phyloP scores from a whole-genome alignment of 2,113 vertebrate genomes.

The Ammodytes marinus region DNA sequence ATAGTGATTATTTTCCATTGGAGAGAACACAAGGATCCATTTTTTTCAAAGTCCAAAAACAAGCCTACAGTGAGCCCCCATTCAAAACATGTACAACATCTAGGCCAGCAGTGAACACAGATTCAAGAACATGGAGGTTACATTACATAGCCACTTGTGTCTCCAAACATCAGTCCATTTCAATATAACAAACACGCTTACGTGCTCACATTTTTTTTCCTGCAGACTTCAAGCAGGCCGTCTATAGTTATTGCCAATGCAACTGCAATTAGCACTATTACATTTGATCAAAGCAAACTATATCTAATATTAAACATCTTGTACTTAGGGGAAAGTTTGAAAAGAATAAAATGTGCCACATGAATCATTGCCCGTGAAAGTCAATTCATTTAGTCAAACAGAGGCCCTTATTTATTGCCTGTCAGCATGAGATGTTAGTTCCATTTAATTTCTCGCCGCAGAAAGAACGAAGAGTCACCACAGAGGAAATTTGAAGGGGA shows the following conservation, averaged over 20 bases:
- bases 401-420: constrained; percentile 91
- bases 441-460: constrained; percentile 88
- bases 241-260: constrained; percentile 21
- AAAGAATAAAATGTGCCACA: constrained; percentile 87
- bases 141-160: background rate
- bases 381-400: constrained; percentile 91
- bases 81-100: background rate
- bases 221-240: background rate
- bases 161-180: background rate
- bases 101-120: background rate
- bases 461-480: constrained; percentile 44
- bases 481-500: constrained; percentile 46
- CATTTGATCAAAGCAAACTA: constrained; percentile 55
- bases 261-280: constrained; percentile 24
- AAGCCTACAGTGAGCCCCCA: background rate
- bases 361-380: constrained; percentile 90
- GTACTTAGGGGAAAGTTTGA: constrained; percentile 82
- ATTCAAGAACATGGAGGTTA: background rate
- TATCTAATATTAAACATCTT: constrained; percentile 72
- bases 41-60: constrained; percentile 3
- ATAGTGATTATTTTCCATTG: constrained; percentile 17
- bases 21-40: constrained; percentile 7
- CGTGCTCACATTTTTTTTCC: no score
- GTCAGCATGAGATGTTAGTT: constrained; percentile 89
- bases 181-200: background rate